These are phyloP conservation scores for Leptopterna dolabrata DNA, from an alignment of 2,888 invertebrate genomes.

Conservation along the genomic window DNA sequence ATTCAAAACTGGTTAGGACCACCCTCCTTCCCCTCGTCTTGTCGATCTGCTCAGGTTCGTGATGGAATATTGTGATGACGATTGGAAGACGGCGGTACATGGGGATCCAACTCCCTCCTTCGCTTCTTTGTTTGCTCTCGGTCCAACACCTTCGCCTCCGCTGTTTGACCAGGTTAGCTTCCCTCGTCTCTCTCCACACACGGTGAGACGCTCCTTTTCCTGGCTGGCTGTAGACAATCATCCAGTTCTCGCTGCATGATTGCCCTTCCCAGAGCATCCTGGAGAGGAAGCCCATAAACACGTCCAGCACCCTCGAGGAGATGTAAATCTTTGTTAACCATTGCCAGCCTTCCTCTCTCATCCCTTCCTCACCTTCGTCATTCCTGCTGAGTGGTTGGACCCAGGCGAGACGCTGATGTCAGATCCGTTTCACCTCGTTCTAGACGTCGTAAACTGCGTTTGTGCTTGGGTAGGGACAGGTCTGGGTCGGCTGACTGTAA, in stretches of 20 bases:
- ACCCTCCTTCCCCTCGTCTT: not conserved
- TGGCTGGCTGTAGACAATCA: conserved; percentile 28
- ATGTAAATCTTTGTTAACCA: conserved; percentile 50
- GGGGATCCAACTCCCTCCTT: not conserved
- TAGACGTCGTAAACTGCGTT: conserved; percentile 8
- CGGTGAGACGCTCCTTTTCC: not conserved
- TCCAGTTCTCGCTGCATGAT: not conserved
- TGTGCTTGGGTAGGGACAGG: not conserved
- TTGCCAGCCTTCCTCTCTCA: conserved; percentile 1
- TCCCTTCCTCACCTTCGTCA: not conserved
- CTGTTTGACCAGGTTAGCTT: conserved; percentile 1
- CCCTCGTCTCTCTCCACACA: not conserved
- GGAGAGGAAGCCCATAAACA: conserved; percentile 35
- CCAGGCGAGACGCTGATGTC: not conserved
- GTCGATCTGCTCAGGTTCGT: conserved; percentile 6
- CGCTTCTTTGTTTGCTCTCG: conserved; percentile 19
- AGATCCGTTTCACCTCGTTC: conserved; percentile 26
- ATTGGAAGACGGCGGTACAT: not conserved
- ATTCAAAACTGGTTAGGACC: conserved; percentile 42
- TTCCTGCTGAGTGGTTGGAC: not conserved
- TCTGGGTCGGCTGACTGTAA: not conserved
- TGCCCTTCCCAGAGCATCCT: not conserved
- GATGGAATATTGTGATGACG: conserved; percentile 36
- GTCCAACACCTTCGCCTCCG: conserved; percentile 36
- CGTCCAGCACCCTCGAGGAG: conserved; percentile 26